These are phyloP conservation scores for Craterocephalus amniculus DNA, from an alignment of 2,797 vertebrate genomes.

Conservation along the genomic window DNA sequence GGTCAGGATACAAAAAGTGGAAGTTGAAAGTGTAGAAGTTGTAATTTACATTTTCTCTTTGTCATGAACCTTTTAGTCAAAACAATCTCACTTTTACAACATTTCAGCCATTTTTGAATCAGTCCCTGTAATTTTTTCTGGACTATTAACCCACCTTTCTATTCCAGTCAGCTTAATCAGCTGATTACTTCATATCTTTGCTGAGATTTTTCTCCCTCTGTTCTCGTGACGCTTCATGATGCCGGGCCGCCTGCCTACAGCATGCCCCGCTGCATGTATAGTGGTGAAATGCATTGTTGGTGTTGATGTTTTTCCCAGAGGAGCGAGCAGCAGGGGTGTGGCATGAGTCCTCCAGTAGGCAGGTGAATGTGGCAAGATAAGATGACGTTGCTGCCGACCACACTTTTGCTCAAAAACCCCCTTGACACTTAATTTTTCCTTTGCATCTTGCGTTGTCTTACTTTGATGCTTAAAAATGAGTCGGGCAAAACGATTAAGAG, in stretches of 20 bases:
- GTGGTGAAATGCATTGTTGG: slow-evolving; percentile 89
- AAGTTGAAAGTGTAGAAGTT: background rate
- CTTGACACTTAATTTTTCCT: slow-evolving; percentile 18
- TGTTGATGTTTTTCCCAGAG: slow-evolving; percentile 83
- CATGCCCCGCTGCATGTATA: slow-evolving; percentile 96
- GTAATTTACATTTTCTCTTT: background rate
- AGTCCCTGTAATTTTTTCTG: slow-evolving; percentile 4
- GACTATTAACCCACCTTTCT: slow-evolving; percentile 56
- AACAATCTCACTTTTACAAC: background rate
- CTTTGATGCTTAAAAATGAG: slow-evolving; percentile 23
- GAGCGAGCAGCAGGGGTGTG: slow-evolving; percentile 85
- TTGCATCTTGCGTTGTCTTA: slow-evolving; percentile 48
- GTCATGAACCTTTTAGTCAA: background rate
- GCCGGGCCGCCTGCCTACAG: slow-evolving; percentile 88
- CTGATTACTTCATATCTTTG: background rate
- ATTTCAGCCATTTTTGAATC: background rate
- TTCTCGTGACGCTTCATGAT: slow-evolving; percentile 86
- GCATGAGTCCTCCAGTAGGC: slow-evolving; percentile 85
- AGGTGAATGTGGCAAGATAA: slow-evolving; percentile 58
- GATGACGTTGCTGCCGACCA: slow-evolving; percentile 64
- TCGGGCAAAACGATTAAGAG: slow-evolving; percentile 3
- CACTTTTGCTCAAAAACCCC: slow-evolving; percentile 34
- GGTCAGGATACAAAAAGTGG: slow-evolving; percentile 57
- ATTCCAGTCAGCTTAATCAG: slow-evolving; percentile 72
- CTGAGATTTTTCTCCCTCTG: slow-evolving; percentile 24